Evolutionary conservation across 2,888 invertebrate genomes (phyloP), one percentile per base, ranked within the genome.

Genomic region (Drosophila bunnanda): DNA sequence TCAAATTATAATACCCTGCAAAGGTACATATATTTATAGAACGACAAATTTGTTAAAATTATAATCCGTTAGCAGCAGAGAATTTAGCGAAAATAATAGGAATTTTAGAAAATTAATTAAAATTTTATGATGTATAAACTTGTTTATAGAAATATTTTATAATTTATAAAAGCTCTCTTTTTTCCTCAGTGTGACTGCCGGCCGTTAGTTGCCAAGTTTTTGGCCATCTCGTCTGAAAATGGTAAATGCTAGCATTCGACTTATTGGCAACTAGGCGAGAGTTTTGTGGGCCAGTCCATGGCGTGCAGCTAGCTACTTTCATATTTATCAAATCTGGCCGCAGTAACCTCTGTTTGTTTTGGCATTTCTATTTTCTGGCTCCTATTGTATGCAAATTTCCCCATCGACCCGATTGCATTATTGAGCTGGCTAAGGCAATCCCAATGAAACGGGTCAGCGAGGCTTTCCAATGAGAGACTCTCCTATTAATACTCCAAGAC

Each of bases 361-460:
- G 57, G 36, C 36, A 34, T 43, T 62, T 43, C 30, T 32, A 46
- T 50, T 52, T 52, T 34, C n/a, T 43, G 39, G 34, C 20, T 20
- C 48, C 70, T 10, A 82, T 82, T 81, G 82, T 85, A 79, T 80
- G 86, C 52, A 67, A 81, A 85, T 74, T 55, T 50, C 10, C 17
- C 17, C 17, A 12, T 28, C n/a, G n/a, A 38, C 15, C 41, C 39
- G 52, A 17, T 32, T 41, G 46, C 46, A 54, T 22, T 58, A 34
- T 39, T 10, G 20, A 22, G 32, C 36, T 70, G 30, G 41, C 12
- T 38, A n/a, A 22, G n/a, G 39, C 48, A 34, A 17, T 28, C 44
- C 34, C 55, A 32, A 56, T 9, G 15, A 34, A 34, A 39, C 46
- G 38, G 43, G 60, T 60, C 56, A 54, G 34, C 54, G 8, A 6